Evolutionary conservation across 2,113 vertebrate genomes (phyloP), one percentile per base, ranked within the genome.

Genomic region (Micronisus gabar): DNA sequence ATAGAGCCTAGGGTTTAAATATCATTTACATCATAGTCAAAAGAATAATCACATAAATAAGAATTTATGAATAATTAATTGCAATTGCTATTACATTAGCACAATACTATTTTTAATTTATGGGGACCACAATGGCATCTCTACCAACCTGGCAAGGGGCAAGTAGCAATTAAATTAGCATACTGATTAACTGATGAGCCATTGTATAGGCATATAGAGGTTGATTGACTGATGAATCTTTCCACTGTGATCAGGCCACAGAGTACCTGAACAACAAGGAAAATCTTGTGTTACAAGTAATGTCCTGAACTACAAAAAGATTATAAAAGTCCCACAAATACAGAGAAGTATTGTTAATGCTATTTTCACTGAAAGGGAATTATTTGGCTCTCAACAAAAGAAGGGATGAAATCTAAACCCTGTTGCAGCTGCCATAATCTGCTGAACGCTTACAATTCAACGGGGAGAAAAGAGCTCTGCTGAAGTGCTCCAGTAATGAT

Each of bases 51-150:
- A 97, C 82, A 95, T 96, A 97, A 98, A 97, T 95, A 98, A 97
- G 96, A 97, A 96, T 95, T 95, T 96, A 97, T 98, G 95, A 98
- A 98, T 98, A 90, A 98, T 97, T 97, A 97, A 98, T 96, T 45
- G 62, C 81, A 74, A 59, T 45, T 87, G 88, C 81, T 90, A 65
- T 45, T 90, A 85, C 91, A 97, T 96, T 94, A 97, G n/a, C 86
- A 80, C 87, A 48, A 56, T 87, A 92, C 58, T 96, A 93, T 97
- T 98, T 97, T 97, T 97, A 96, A 95, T 93, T 95, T 95, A 92
- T 47, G 20, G 55, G 89, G 78, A 84, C 79, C 81, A 86, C 71
- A 94, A 82, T 61, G 70, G 41, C 66, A 90, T 71, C 87, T 93
- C 78, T 93, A 94, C 83, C 58, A 47, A 80, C 67, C 68, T 75